Conservation (phyloP, 64 coral and sea anemone genomes). For the Actinia tenebrosa region DNA sequence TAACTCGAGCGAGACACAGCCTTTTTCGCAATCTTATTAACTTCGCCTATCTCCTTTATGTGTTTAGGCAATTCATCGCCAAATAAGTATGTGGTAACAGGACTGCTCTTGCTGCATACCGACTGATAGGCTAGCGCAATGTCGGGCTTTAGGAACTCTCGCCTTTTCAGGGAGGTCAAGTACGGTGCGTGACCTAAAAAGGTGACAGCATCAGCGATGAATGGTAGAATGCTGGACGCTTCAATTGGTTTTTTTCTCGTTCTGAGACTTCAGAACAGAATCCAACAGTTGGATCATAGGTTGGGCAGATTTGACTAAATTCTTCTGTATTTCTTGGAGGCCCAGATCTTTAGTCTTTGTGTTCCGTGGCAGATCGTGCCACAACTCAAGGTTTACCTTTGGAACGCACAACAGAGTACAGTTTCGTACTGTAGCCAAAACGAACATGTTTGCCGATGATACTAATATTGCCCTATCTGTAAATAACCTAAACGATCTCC, state of each 20-base stretch:
- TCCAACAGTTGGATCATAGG: slow-evolving; percentile 34
- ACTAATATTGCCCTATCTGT: too few species aligned
- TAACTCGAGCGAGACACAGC: background rate
- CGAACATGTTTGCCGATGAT: too few species aligned
- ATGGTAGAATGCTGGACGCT: background rate
- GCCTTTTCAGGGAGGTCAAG: slow-evolving; percentile 39
- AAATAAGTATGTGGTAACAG: slow-evolving; percentile 50
- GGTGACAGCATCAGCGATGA: slow-evolving; percentile 34
- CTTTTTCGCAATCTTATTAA: slow-evolving; percentile 64
- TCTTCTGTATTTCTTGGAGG: slow-evolving; percentile 24
- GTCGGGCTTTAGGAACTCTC: slow-evolving; percentile 50
- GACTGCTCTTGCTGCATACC: slow-evolving; percentile 41
- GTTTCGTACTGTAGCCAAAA: background rate
- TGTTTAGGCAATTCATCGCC: slow-evolving; percentile 63
- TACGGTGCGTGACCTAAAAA: slow-evolving; percentile 45
- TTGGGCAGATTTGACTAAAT: background rate
- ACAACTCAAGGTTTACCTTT: slow-evolving; percentile 54
- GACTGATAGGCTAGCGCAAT: slow-evolving; percentile 44
- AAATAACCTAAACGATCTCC: too few species aligned
- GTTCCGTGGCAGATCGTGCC: slow-evolving; percentile 32
- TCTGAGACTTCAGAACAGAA: background rate
- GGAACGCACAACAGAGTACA: slow-evolving; percentile 62
- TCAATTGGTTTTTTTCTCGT: slow-evolving; percentile 22
- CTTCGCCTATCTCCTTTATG: slow-evolving; percentile 73
- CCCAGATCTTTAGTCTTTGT: slow-evolving; percentile 30